A percentile compares a stretch with the other conserved stretches of the same genome.
Conservation (phyloP, 92 coral and sea anemone genomes). For the Blastomussa wellsi region DNA sequence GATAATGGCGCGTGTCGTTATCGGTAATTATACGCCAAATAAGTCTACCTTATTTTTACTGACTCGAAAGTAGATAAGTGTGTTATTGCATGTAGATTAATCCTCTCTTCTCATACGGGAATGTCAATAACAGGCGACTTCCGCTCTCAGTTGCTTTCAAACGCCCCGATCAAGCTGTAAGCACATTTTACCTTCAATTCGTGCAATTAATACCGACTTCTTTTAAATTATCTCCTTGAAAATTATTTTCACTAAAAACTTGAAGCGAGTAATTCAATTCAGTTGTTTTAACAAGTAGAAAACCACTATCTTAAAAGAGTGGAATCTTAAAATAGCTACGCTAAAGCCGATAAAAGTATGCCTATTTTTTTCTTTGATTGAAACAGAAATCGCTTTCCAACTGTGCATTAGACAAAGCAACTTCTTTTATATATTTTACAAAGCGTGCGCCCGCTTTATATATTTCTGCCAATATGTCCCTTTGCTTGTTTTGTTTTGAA, state of each 20-base stretch:
- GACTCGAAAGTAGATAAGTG: background rate
- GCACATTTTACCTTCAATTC: slow-evolving; percentile 1
- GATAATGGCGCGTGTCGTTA: background rate
- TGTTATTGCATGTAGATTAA: slow-evolving; percentile 4
- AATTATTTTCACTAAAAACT: background rate
- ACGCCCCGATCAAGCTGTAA: slow-evolving; percentile 8
- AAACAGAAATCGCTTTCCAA: background rate
- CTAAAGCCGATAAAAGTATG: background rate
- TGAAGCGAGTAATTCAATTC: background rate
- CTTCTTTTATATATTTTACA: background rate
- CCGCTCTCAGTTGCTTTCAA: background rate
- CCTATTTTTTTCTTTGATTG: background rate
- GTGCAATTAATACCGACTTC: background rate
- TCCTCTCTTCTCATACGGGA: slow-evolving; percentile 3
- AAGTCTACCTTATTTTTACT: background rate
- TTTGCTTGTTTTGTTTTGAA: background rate
- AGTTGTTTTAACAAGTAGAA: background rate
- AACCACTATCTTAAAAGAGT: background rate
- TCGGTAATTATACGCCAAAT: background rate
- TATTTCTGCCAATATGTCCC: background rate
- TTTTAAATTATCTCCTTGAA: background rate
- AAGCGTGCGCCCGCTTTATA: background rate
- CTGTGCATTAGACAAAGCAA: background rate
- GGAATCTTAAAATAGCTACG: background rate
- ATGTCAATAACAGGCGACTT: background rate